A percentile compares a stretch with the other conserved stretches of the same genome.
phyloP scores from a whole-genome alignment of 2,113 vertebrate genomes.

The Platysteira castanea region DNA sequence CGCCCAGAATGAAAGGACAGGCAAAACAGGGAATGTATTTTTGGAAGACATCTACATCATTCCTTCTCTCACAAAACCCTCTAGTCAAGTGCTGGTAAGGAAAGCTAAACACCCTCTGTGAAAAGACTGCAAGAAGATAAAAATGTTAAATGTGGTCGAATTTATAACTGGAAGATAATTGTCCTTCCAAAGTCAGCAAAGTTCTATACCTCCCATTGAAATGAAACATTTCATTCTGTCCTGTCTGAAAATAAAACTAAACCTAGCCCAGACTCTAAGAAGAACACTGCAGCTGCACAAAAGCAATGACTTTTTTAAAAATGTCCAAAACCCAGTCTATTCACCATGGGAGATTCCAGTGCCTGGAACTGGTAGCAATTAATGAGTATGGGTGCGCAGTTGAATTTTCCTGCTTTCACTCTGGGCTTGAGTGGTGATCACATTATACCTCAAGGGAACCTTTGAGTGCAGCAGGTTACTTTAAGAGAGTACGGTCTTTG shows the following conservation, averaged over 20 bases:
- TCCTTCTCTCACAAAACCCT: constrained; percentile 86
- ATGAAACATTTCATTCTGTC: neutral
- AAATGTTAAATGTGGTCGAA: neutral
- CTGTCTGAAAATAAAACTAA: neutral
- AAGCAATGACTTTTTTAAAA: neutral
- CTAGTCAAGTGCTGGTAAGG: constrained; percentile 85
- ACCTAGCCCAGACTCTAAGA: neutral
- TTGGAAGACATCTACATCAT: constrained; percentile 77
- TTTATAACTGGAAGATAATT: neutral
- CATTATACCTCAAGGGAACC: neutral
- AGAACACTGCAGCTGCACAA: neutral
- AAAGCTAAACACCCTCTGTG: neutral
- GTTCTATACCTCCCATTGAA: neutral
- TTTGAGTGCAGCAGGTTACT: neutral
- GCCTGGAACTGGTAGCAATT: neutral
- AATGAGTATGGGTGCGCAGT: neutral
- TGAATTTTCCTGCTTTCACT: neutral
- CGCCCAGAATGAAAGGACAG: constrained; percentile 80
- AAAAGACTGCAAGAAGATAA: neutral
- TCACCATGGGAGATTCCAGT: neutral
- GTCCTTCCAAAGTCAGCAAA: neutral
- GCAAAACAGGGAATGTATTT: constrained; percentile 79
- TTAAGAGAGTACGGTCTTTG: neutral
- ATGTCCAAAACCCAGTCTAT: neutral
- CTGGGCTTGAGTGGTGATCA: neutral